Evolutionary conservation across 2,888 invertebrate species (phyloP), one percentile per base, ranked within the genome.

Genomic region (Ormyrus rosae): DNA sequence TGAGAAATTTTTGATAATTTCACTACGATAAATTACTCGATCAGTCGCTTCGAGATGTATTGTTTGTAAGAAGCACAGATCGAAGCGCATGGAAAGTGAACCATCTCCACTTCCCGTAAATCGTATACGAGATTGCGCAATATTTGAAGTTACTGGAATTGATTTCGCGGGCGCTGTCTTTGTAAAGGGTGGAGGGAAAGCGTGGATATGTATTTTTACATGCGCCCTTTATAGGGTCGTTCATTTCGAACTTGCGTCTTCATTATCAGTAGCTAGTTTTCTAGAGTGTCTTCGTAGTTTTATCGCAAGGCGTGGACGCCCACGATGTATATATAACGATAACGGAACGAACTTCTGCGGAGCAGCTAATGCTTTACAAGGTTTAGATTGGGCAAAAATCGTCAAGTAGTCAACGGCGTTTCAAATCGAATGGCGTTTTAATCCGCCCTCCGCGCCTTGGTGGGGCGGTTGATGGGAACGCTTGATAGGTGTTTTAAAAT

Each of bases 141-240:
- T 78, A 58, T 84, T 85, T 67, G 81, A 84, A 60, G 65, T 83
- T 2, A 73, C 77, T 11, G 89, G 88, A 2, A 81, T 89, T 2
- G 89, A 89, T 82, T 84, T 88, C 60, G 84, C 86, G 0, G 91
- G 90, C 1, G 90, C 90, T 0, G 34, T 90, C 5, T 83, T 76
- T 13, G 69, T 89, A 7, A 86, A 78, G 64, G 83, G 79, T 4
- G 81, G 83, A 5, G 48, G 78, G 9, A 87, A 87, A 63, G 83
- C 83, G 0, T 91, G 86, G 85, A 84, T 91, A n/a, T 84, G 86
- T 19, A 64, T 91, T 5, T 88, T 87, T 75, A 90, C 90, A 0
- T 91, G 91, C 83, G 87, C 90, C 0, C 83, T 88, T 0, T 89
- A 87, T 50, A 79, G 90, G 13, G 86, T 86, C 0, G 78, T 91